phyloP scores from a whole-genome alignment of 2,797 vertebrate species.

The Avahi laniger region DNA sequence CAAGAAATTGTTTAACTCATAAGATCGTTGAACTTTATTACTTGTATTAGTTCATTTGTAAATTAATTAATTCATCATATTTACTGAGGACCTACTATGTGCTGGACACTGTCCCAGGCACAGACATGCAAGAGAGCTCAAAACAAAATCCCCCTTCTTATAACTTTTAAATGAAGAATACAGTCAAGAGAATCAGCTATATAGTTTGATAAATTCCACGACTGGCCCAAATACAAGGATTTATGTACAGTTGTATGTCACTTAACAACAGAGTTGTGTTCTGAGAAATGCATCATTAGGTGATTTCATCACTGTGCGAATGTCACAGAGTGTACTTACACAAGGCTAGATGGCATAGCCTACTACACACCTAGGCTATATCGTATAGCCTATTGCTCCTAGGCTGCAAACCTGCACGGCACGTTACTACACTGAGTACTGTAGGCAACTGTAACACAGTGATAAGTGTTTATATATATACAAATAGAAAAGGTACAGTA shows the following conservation, averaged over 20 bases:
- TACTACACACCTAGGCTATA: neutral
- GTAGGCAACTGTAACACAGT: neutral
- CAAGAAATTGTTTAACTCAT: neutral
- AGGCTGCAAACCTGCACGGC: neutral
- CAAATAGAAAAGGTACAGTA: neutral
- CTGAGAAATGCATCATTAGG: neutral
- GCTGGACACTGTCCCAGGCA: neutral
- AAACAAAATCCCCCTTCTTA: neutral
- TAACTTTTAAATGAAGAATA: neutral
- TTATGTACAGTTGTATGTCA: too few species aligned
- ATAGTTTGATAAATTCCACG: neutral
- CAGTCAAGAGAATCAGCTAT: neutral
- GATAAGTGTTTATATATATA: neutral
- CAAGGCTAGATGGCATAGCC: neutral
- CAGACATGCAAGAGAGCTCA: neutral
- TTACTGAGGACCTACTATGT: neutral
- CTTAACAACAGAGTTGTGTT: neutral
- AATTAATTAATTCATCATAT: neutral
- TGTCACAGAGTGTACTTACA: neutral
- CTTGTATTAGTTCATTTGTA: neutral
- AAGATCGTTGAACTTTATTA: neutral
- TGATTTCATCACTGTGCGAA: neutral
- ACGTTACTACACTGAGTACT: neutral
- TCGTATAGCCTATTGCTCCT: neutral
- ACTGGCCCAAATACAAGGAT: neutral